A percentile compares a stretch with the other conserved stretches of the same genome.
These are phyloP conservation scores for Podocnemis expansa DNA, from an alignment of 2,113 vertebrate genomes.

Conservation along the genomic window DNA sequence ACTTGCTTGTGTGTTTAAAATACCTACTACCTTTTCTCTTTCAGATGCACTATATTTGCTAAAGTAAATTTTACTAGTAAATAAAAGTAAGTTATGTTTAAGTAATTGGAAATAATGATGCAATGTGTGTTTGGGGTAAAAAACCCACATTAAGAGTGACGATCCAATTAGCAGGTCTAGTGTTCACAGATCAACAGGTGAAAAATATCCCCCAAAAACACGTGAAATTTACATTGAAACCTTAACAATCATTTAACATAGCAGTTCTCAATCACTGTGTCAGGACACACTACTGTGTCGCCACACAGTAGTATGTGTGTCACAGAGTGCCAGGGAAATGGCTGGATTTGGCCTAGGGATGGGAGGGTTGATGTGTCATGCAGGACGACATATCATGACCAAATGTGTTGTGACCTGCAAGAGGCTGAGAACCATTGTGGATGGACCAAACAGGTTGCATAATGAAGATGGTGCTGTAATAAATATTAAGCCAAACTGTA, in stretches of 20 bases:
- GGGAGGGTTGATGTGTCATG: too few relatives aligned
- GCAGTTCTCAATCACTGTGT: too few relatives aligned
- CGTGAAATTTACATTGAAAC: background rate
- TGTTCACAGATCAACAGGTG: background rate
- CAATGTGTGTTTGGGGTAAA: background rate
- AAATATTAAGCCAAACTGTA: background rate
- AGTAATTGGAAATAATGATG: background rate
- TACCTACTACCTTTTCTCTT: background rate
- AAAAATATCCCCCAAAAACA: background rate
- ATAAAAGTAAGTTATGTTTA: background rate
- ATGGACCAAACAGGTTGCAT: background rate
- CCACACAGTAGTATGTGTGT: too few relatives aligned
- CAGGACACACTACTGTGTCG: too few relatives aligned
- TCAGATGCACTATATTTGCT: background rate
- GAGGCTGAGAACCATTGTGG: too few relatives aligned
- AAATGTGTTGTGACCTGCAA: too few relatives aligned
- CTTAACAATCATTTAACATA: background rate
- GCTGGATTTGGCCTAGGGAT: too few relatives aligned
- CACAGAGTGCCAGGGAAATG: too few relatives aligned
- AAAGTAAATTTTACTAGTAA: background rate
- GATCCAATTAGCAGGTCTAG: background rate
- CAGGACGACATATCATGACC: too few relatives aligned
- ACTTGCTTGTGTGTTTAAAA: background rate
- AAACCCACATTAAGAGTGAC: background rate
- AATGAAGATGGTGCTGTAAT: background rate